Conservation (phyloP, 1,140 invertebrate genomes). For the Latrodectus geometricus region DNA sequence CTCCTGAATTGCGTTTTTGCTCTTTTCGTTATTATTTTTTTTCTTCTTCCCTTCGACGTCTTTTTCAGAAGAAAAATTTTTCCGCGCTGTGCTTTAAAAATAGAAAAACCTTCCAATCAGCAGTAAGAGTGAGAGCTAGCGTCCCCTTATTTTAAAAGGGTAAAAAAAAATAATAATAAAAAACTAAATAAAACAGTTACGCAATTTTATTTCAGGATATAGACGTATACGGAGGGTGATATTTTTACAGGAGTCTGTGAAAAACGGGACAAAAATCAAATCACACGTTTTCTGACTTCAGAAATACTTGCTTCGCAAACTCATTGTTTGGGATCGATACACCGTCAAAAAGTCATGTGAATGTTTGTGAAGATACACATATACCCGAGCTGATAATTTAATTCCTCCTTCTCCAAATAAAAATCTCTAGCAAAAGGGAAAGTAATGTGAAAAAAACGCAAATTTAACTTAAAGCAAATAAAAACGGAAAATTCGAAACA, state of each 20-base stretch:
- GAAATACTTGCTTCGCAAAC: background rate
- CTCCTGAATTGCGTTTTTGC: constrained; percentile 44
- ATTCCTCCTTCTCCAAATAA: too few relatives aligned
- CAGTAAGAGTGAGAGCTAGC: constrained; percentile 29
- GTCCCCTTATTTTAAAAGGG: background rate
- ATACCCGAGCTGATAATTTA: background rate
- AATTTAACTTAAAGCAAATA: too few relatives aligned
- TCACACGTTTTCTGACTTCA: constrained; percentile 6
- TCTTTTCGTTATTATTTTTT: constrained; percentile 10
- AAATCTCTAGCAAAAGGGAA: too few relatives aligned
- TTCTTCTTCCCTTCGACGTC: background rate
- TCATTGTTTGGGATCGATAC: constrained; percentile 9
- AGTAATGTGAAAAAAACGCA: too few relatives aligned
- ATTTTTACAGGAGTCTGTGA: background rate
- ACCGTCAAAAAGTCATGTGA: constrained; percentile 14
- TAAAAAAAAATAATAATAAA: background rate
- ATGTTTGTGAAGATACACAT: constrained; percentile 22
- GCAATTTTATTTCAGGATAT: constrained; percentile 38
- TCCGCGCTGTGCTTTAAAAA: constrained; percentile 50
- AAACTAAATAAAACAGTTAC: background rate
- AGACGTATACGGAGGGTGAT: constrained; percentile 3
- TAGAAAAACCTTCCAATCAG: constrained; percentile 49
- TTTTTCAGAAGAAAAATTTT: background rate
- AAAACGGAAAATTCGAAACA: too few relatives aligned
- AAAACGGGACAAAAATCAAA: constrained; percentile 38